phyloP scores from a whole-genome alignment of 92 coral and sea anemone genomes.

The Siderastrea radians region DNA sequence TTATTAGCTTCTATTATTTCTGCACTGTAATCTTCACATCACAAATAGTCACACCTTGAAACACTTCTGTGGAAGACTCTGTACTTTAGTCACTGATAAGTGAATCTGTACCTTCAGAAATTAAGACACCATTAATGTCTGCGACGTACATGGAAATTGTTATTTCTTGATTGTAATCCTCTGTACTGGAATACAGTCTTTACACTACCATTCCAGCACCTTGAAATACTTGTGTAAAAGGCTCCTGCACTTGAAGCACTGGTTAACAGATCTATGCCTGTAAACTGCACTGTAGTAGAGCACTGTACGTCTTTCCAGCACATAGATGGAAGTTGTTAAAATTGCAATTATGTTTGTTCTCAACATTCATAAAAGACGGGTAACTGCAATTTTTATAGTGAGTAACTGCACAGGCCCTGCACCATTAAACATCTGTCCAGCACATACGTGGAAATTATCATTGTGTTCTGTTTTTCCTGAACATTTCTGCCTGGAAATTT shows the following conservation, averaged over 20 bases:
- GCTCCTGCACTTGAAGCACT: no score
- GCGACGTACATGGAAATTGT: no score
- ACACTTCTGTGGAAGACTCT: neutral
- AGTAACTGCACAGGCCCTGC: neutral
- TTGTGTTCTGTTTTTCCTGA: slow-evolving; percentile 1
- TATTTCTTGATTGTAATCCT: no score
- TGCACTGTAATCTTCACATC: neutral
- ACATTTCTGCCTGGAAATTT: slow-evolving; percentile 4
- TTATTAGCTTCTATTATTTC: neutral
- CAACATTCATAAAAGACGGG: neutral
- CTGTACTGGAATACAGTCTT: no score
- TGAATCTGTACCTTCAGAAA: neutral
- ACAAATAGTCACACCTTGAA: neutral
- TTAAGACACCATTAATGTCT: neutral
- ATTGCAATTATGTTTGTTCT: neutral
- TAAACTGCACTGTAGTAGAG: neutral
- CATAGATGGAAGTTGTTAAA: neutral
- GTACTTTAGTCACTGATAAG: neutral
- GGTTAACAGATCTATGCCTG: neutral
- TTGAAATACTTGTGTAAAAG: no score
- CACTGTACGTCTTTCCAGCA: neutral
- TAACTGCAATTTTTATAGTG: neutral
- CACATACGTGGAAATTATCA: neutral
- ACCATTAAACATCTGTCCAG: neutral
- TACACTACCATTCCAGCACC: no score